These are phyloP conservation scores for Mesoligia furuncula DNA, from an alignment of 2,888 invertebrate species.

Conservation along the genomic window DNA sequence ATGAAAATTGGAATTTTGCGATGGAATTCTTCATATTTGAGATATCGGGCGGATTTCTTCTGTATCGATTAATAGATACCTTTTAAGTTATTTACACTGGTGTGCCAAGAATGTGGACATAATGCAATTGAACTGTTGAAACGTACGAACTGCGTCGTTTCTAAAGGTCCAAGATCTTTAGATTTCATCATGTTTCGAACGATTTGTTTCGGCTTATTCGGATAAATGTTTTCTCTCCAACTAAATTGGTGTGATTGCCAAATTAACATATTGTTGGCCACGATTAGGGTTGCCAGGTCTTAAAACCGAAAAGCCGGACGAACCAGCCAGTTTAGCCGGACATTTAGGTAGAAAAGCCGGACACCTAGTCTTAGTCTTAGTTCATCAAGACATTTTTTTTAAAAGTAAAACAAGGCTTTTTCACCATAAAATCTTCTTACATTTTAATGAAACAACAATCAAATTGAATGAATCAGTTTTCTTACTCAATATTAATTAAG, in stretches of 20 bases:
- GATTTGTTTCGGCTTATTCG: conserved; percentile 50
- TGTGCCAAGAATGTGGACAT: conserved; percentile 26
- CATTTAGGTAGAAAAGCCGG: too few species aligned
- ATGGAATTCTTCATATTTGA: not conserved
- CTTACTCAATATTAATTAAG: too few species aligned
- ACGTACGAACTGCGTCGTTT: conserved; percentile 7
- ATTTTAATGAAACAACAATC: too few species aligned
- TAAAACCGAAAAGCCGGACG: too few species aligned
- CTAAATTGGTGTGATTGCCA: conserved; percentile 37
- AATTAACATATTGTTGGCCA: conserved; percentile 36
- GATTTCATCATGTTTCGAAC: conserved; percentile 39
- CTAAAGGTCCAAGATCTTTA: conserved; percentile 23
- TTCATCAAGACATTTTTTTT: too few species aligned
- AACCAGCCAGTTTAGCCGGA: too few species aligned
- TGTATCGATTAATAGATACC: not conserved
- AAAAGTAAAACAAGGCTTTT: too few species aligned
- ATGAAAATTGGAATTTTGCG: not conserved
- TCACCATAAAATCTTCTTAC: too few species aligned
- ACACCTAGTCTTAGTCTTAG: too few species aligned
- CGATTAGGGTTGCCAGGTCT: too few species aligned
- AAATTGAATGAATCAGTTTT: too few species aligned
- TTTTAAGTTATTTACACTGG: not conserved
- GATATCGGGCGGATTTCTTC: not conserved
- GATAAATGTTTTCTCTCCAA: conserved; percentile 26
- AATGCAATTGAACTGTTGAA: conserved; percentile 19